Evolutionary conservation across 2,888 invertebrate species (phyloP), one percentile per base, ranked within the genome.

Genomic region (Galeruca laticollis): DNA sequence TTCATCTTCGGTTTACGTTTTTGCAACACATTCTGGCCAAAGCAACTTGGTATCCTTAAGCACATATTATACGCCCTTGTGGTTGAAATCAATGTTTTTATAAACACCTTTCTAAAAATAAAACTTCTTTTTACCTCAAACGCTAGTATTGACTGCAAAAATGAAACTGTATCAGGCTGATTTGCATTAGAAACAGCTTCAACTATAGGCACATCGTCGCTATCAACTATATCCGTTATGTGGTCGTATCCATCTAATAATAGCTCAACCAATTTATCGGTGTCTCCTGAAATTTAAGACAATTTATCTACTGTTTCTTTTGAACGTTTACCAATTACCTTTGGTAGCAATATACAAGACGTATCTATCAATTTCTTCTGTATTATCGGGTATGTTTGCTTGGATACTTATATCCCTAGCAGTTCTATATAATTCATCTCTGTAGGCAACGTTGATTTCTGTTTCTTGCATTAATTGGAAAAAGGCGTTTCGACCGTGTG

Each of bases 181-280:
- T 91, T 90, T 10, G 93, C 89, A 68, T 90, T 89, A 6, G 89
- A 87, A 0, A 92, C 90, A 5, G 94, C 89, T 64, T 94, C 92
- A 2, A 91, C 83, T 64, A 96, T 92, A 2, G 90, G 86, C 1
- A 88, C 87, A 1, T 91, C 92, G 13, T 90, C 90, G 60, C 92
- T 92, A 79, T 95, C 94, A 3, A 89, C 88, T 4, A 94, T 88
- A 81, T 95, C 95, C 60, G 94, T 84, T 65, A 96, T 92, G 78
- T 95, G 95, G 81, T 96, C 95, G 82, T 96, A 97, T 0, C 96
- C 96, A 84, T 94, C 94, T 63, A 94, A 81, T 13, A 95, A 82
- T 11, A 94, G 85, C 78, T 93, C 91, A 31, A 91, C 89, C 68
- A 93, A 85, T 75, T 89, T 89, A 63, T 89, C 90, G 2, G 89